Conservation (phyloP, 2,797 vertebrate species). For the Prunella strophiata region DNA sequence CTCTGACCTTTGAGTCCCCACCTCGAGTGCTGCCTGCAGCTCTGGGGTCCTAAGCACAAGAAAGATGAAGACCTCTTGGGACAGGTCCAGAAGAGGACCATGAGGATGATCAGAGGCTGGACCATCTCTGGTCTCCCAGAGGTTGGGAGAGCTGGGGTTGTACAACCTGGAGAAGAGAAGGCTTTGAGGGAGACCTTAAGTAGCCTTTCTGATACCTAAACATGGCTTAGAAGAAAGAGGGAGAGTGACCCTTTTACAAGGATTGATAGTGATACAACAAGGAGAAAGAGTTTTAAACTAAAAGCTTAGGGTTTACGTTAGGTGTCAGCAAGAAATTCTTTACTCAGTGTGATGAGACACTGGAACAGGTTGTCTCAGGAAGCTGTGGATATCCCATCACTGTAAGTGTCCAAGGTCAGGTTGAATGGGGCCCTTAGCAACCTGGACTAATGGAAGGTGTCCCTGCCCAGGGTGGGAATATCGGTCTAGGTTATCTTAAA, state of each 20-base stretch:
- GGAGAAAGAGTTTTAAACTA: background rate
- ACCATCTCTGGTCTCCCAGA: background rate
- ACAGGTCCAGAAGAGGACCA: background rate
- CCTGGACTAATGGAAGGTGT: background rate
- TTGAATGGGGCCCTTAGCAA: background rate
- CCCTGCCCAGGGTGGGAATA: background rate
- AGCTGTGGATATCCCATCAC: background rate
- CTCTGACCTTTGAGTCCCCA: background rate
- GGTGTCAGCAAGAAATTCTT: background rate
- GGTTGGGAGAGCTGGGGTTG: background rate
- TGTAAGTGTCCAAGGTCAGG: background rate
- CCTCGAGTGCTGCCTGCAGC: background rate
- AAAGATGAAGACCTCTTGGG: background rate
- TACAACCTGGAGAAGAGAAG: background rate
- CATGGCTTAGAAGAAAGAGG: background rate
- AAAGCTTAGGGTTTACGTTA: background rate
- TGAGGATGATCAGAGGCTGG: background rate
- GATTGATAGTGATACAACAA: background rate
- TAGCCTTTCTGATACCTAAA: background rate
- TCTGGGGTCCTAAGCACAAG: background rate
- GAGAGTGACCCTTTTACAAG: background rate
- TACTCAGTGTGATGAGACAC: background rate
- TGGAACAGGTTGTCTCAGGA: background rate
- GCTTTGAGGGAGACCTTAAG: background rate
- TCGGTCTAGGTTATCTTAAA: background rate